Evolutionary conservation across 2,113 vertebrate species (phyloP), one percentile per base, ranked within the genome.

Genomic region (Pteruthius melanotis): DNA sequence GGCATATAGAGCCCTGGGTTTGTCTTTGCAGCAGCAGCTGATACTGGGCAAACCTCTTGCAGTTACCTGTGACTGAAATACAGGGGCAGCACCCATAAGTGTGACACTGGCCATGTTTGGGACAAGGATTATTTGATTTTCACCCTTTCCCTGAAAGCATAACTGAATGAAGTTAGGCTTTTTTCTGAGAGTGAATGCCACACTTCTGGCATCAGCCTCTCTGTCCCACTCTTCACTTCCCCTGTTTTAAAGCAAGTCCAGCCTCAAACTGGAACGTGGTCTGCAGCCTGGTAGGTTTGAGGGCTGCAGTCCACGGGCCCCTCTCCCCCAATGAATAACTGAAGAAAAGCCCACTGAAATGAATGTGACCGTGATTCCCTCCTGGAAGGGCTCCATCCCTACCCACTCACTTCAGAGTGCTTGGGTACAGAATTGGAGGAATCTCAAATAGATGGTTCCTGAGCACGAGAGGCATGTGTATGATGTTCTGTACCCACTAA

Each of bases 291-390:
- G 8, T 1, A 5, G 10, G 22, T 9, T 24, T 31, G 12, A 7
- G 19, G 28, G 40, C 7, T 69, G 50, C 15, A 37, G 31, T 4
- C 39, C 60, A 37, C 1, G 0, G 52, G 42, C 10, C 56, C 17
- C 16, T 23, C 15, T 0, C 33, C 7, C 1, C 3, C 57, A 9
- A 3, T 1, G 4, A 17, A 7, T 1, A 11, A 45, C 3, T 40
- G 59, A 57, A 18, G 22, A 35, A 56, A 71, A 21, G 7, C 13
- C 35, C 69, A 17, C 64, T 68, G 64, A 49, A 72, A n/a, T 20
- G 5, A 26, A 8, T 8, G 53, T 14, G 33, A 4, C 18, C 10
- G 23, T 22, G 21, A 40, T 33, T 85, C 39, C 30, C 24, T 37
- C 39, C 49, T 59, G 33, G 18, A 53, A 45, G 27, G n/a, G 23